Conservation (phyloP, 1,140 invertebrate genomes). For the Zaprionus taronus region DNA sequence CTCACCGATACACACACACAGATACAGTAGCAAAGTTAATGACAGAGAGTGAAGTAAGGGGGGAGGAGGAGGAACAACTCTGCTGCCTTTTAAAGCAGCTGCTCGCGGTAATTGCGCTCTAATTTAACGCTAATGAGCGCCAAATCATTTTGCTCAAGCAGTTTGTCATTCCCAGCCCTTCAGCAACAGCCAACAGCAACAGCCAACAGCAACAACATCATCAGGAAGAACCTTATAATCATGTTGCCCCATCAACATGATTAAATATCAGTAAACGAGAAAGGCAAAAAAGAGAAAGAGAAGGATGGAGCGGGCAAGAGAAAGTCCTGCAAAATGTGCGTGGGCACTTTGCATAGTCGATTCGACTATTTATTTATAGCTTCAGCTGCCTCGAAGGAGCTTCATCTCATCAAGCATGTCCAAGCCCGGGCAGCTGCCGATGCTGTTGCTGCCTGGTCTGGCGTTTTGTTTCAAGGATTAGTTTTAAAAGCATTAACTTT, state of each 20-base stretch:
- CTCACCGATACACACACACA: conserved; percentile 28
- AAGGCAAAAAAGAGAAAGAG: neutral
- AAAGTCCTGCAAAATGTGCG: conserved; percentile 29
- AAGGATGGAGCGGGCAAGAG: neutral
- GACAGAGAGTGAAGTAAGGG: neutral
- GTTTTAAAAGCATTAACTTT: conserved; percentile 51
- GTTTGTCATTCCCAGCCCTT: conserved; percentile 39
- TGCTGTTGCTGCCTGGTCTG: conserved; percentile 18
- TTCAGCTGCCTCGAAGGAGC: neutral
- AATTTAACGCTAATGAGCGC: conserved; percentile 80
- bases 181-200: conserved; percentile 3
- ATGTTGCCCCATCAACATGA: neutral
- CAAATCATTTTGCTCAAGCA: conserved; percentile 64
- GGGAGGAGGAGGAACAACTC: neutral
- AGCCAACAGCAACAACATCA: conserved; percentile 6
- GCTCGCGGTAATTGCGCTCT: conserved; percentile 69
- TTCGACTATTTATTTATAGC: conserved; percentile 46
- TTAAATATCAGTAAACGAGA: conserved; percentile 15
- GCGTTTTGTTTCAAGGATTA: conserved; percentile 49
- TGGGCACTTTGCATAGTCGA: conserved; percentile 48
- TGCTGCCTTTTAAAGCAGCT: conserved; percentile 39
- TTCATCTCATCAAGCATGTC: conserved; percentile 31
- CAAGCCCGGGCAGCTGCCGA: conserved; percentile 6
- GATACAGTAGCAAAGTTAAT: conserved; percentile 27
- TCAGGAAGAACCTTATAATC: conserved; percentile 8